Percentiles rank a stretch among this genome's conserved stretches.
These are phyloP conservation scores for Uropetala carovei DNA, from an alignment of 2,888 invertebrate species.

Conservation along the genomic window DNA sequence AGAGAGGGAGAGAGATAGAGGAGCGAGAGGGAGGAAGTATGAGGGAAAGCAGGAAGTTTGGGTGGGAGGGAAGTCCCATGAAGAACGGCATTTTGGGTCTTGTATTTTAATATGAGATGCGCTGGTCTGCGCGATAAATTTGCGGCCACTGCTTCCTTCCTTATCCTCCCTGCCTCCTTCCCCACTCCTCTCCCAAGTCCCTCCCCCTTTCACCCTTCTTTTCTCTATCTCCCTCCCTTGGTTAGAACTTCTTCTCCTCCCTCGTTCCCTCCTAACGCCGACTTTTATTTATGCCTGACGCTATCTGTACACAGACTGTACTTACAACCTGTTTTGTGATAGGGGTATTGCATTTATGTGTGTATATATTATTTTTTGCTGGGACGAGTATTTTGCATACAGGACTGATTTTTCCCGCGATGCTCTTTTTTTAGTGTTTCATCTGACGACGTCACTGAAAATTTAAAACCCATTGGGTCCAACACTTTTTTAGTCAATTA, in stretches of 20 bases:
- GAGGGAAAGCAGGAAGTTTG: constrained; percentile 50
- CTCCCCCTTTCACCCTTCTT: not conserved
- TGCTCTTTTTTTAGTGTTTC: too few relatives aligned
- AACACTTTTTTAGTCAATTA: too few relatives aligned
- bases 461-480: too few relatives aligned
- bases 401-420: too few relatives aligned
- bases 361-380: too few relatives aligned
- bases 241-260: not conserved
- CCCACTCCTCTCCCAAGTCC: not conserved
- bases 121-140: constrained; percentile 59
- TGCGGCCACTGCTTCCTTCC: constrained; percentile 55
- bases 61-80: constrained; percentile 40
- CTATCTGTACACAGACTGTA: not conserved
- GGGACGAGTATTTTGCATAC: too few relatives aligned
- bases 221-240: not conserved
- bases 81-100: constrained; percentile 56
- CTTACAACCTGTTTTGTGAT: not conserved
- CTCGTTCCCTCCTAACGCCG: not conserved
- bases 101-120: constrained; percentile 64
- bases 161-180: not conserved
- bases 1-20: not conserved
- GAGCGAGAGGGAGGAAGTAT: not conserved
- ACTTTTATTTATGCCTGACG: not conserved
- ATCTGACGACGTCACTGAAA: too few relatives aligned
- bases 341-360: not conserved